Conservation (phyloP, 2,113 vertebrate genomes). For the Gracilinanus agilis region DNA sequence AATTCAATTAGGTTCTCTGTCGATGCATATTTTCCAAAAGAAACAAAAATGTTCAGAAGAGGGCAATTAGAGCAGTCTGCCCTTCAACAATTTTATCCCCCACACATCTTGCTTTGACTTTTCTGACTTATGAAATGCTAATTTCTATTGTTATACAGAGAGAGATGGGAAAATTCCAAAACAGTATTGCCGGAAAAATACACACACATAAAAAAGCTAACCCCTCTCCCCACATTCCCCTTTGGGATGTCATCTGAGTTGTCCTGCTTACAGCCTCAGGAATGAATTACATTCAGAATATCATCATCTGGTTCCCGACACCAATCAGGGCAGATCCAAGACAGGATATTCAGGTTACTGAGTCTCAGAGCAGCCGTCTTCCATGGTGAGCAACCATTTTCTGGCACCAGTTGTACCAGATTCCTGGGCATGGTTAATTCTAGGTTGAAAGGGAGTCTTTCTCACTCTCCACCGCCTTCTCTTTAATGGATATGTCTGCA, state of each 20-base stretch:
- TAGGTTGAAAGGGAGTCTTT: constrained; percentile 44
- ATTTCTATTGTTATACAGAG: constrained; percentile 69
- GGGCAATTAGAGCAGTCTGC: constrained; percentile 66
- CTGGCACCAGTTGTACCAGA: not conserved
- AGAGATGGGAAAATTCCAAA: constrained; percentile 71
- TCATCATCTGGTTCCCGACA: constrained; percentile 28
- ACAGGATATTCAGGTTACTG: not conserved
- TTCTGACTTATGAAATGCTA: constrained; percentile 72
- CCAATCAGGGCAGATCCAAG: constrained; percentile 34
- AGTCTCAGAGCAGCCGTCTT: constrained; percentile 24
- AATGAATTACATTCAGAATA: constrained; percentile 51
- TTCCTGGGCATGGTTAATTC: constrained; percentile 17
- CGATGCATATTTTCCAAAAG: constrained; percentile 69
- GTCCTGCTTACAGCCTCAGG: constrained; percentile 30
- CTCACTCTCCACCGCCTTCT: not conserved
- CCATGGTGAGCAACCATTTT: constrained; percentile 1
- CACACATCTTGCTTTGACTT: constrained; percentile 78
- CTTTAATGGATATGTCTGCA: not conserved
- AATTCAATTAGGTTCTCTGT: constrained; percentile 63
- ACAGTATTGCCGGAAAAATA: constrained; percentile 50
- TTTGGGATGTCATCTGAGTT: constrained; percentile 42
- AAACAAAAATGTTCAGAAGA: constrained; percentile 69
- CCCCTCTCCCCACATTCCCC: not conserved
- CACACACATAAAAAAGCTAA: constrained; percentile 44
- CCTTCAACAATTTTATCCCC: constrained; percentile 67